Base-by-base conservation (phyloP, 1,140 invertebrate species). In the Formica selysi region DNA sequence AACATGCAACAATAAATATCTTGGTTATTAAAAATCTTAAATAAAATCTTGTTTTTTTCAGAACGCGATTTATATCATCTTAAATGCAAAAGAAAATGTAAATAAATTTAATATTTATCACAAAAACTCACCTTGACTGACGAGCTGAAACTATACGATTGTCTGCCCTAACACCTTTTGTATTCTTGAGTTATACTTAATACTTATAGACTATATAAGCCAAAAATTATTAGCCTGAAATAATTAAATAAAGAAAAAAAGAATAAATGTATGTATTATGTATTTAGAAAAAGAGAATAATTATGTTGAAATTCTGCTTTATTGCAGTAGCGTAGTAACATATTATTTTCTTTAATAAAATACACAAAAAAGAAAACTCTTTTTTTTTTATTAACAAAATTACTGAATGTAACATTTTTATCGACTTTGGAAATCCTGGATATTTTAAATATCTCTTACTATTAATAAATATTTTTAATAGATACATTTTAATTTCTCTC, bases 161-260 rank as follows among this genome's bases (percentile, higher is more conserved):
- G 38, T 61, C 22, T 41, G 16, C 11, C 13, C 41, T 8, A 44
- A 16, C 13, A 48, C 1, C 7, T 51, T 68, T 32, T 29, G 26
- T 26, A 22, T 80, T 70, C 36, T 80, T 80, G 48, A 22, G 10
- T 80, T 80, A 80, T 80, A 80, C 68, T 68, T 80, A 79, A 79
- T 79, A 57, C 13, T 26, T 41, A 16, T 16, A 36, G 26, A 32
- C 10, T 36, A 38, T 41, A 7, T 7, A 57, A 22, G 26, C 41
- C 41, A 78, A 64, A 78, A 80, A 16, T 79, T 10, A 68, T 32
- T 54, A 79, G 13, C 29, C 5, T 54, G 1, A 68, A 22, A 64
- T 32, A 10, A 51, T 19, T n/a, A 64, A 19, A 48, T 26, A 64
- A 64, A 76, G 8, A 76, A 62, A 62, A 3, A 76, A 13, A 76